phyloP scores from a whole-genome alignment of 2,113 vertebrate genomes.

The Colossoma macropomum region DNA sequence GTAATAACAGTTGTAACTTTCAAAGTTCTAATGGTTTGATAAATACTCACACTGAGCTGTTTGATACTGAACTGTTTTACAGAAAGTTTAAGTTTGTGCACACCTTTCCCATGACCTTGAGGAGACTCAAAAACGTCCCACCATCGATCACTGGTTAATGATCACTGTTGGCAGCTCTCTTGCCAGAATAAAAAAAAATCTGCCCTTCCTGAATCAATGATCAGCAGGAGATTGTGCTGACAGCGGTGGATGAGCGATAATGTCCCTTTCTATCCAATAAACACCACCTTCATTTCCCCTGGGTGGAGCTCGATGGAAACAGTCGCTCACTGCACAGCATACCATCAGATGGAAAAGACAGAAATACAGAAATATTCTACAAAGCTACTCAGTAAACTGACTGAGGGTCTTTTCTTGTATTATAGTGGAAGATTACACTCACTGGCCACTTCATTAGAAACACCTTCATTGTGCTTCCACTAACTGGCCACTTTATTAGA shows the following conservation, averaged over 20 bases:
- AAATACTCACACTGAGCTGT: too few species aligned
- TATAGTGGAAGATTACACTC: too few species aligned
- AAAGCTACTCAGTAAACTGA: not conserved
- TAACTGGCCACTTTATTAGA: too few species aligned
- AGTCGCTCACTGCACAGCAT: not conserved
- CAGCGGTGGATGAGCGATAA: not conserved
- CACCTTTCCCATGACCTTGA: not conserved
- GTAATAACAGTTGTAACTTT: too few species aligned
- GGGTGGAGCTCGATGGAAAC: not conserved
- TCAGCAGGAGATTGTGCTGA: not conserved
- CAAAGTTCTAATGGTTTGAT: too few species aligned
- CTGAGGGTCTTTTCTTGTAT: too few species aligned
- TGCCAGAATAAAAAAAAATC: not conserved
- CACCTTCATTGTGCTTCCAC: too few species aligned
- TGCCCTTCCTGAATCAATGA: not conserved
- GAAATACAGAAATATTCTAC: not conserved
- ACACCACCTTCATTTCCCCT: conserved; percentile 1
- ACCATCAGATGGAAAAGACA: not conserved
- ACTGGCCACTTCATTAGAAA: too few species aligned
- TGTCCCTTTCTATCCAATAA: not conserved
- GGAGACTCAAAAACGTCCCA: not conserved
- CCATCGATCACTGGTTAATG: not conserved
- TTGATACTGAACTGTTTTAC: too few species aligned
- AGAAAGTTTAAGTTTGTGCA: not conserved
- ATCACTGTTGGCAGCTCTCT: not conserved